Conservation (phyloP, 1,140 invertebrate genomes). For the Drosophila pseudoananassae region DNA sequence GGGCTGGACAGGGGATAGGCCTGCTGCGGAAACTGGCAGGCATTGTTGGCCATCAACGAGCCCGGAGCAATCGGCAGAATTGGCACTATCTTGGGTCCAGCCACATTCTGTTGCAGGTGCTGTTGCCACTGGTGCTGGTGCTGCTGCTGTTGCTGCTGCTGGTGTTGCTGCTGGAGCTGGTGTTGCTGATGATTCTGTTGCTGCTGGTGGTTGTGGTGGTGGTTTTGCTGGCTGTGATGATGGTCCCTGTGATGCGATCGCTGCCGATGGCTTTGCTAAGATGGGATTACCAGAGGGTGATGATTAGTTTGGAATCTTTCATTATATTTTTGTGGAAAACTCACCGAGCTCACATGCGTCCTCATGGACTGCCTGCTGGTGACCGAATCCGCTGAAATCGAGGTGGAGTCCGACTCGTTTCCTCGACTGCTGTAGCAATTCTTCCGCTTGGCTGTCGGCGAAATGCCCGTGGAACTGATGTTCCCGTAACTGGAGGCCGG, state of each 20-base stretch:
- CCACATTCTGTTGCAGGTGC: constrained; percentile 45
- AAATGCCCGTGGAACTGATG: constrained; percentile 76
- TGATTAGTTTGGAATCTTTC: not conserved
- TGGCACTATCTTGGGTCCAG: constrained; percentile 58
- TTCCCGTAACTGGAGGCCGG: constrained; percentile 84
- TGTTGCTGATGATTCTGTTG: constrained; percentile 52
- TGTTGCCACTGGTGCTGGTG: constrained; percentile 49
- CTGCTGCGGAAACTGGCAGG: constrained; percentile 68
- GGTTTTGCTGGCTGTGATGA: constrained; percentile 42
- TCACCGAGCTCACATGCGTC: constrained; percentile 85
- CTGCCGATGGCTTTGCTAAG: constrained; percentile 65
- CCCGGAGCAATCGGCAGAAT: constrained; percentile 59
- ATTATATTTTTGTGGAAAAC: constrained; percentile 3
- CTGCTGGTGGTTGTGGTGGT: constrained; percentile 53
- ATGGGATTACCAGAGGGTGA: not conserved
- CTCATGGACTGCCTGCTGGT: constrained; percentile 86
- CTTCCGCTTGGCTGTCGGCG: constrained; percentile 76
- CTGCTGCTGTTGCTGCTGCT: constrained; percentile 34
- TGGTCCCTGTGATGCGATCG: constrained; percentile 50
- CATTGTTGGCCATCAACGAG: constrained; percentile 54
- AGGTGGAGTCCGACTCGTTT: constrained; percentile 87
- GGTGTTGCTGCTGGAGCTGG: constrained; percentile 49
- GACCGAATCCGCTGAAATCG: constrained; percentile 88
- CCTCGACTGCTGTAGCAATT: constrained; percentile 68
- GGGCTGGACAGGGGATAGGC: constrained; percentile 66